Evolutionary conservation across 2,888 invertebrate genomes (phyloP), one percentile per base, ranked within the genome.

Genomic region (Bellardia bayeri): DNA sequence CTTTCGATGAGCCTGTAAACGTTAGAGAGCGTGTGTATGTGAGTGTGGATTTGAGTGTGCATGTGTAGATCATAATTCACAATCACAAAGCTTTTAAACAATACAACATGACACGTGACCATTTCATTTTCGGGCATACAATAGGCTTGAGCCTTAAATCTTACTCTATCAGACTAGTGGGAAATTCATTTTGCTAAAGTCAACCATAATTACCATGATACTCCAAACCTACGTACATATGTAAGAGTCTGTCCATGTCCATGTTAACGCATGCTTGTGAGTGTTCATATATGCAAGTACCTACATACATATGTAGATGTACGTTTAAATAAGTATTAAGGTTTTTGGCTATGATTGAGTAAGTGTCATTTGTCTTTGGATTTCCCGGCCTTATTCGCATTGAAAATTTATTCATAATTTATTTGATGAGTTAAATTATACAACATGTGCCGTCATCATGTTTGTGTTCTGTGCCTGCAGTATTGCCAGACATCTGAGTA

Each of bases 51-150:
- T 3, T 42, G 11, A 42, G 75, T 63, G 23, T 82, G 69, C 54
- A 11, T 82, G 79, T 83, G 75, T 49, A 71, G 64, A 51, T 84
- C 66, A 83, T 80, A 87, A 80, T 76, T 72, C 76, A 66, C 68
- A 51, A 63, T 78, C 78, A 63, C 58, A 83, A 86, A 83, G 80
- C 71, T 81, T 83, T 83, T 76, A 78, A 61, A 69, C 61, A 74
- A 66, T 74, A 30, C 78, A 66, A 37, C 61, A 51, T 16, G 87
- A 81, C 87, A 87, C 87, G 87, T 87, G 85, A 78, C 82, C 79
- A 71, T 75, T 82, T 82, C 74, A 75, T 74, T 78, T 83, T 64
- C 64, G 45, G 69, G 64, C 82, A 84, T 37, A 56, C 66, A 54
- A 54, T 74, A 23, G 85, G 80, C 45, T 66, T 72, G 72, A 79